Conservation (phyloP, 1,140 invertebrate genomes). For the Drosophila pachea region DNA sequence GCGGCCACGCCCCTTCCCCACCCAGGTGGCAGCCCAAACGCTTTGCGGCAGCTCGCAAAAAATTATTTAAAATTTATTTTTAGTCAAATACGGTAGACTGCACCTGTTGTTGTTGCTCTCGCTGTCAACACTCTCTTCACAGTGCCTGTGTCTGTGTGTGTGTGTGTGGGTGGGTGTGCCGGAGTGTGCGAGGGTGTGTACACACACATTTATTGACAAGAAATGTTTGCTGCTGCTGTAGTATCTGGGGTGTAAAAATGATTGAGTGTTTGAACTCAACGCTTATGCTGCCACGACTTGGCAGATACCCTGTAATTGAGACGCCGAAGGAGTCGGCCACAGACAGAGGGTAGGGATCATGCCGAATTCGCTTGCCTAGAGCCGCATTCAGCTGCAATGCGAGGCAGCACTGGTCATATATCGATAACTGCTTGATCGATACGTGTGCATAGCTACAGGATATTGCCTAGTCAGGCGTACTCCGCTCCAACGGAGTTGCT, state of each 20-base stretch:
- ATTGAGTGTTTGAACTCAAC: slow-evolving; percentile 72
- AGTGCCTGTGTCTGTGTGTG: slow-evolving; percentile 17
- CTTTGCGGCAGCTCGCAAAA: slow-evolving; percentile 36
- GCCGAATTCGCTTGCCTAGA: too few species aligned
- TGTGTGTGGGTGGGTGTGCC: neutral
- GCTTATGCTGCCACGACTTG: slow-evolving; percentile 45
- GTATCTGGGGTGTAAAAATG: slow-evolving; percentile 66
- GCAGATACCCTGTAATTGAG: slow-evolving; percentile 1
- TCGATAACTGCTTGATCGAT: too few species aligned
- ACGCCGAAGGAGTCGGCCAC: neutral
- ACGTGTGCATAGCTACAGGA: too few species aligned
- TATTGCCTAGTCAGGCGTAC: too few species aligned
- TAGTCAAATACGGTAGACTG: slow-evolving; percentile 69
- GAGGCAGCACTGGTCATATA: too few species aligned
- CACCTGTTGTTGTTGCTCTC: slow-evolving; percentile 52
- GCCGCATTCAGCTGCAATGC: too few species aligned
- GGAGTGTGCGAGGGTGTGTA: slow-evolving; percentile 22
- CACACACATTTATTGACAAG: slow-evolving; percentile 6
- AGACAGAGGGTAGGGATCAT: too few species aligned
- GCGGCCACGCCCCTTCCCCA: neutral
- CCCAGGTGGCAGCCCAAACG: slow-evolving; percentile 17
- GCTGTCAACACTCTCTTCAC: slow-evolving; percentile 19
- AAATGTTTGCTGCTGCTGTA: slow-evolving; percentile 41
- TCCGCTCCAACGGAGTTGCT: too few species aligned
- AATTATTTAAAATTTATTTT: slow-evolving; percentile 73